Base-by-base conservation (phyloP, 2,113 vertebrate species). In the Macquaria ambigua region DNA sequence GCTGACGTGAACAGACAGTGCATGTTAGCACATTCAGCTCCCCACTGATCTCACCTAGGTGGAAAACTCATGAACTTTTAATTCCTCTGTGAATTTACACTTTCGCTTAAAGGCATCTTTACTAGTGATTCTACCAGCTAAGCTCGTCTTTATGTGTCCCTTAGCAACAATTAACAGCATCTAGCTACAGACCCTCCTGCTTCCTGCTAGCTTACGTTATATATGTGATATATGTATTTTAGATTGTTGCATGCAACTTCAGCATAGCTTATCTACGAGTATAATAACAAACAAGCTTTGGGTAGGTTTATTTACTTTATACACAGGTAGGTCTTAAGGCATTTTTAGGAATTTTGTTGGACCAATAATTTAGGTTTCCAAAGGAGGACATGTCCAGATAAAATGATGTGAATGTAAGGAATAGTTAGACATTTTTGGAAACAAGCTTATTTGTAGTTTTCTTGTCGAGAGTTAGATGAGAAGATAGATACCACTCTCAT, bases 61-160 rank as follows among this genome's bases (percentile, higher is more conserved):
- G 61, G 18, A 63, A 69, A 52, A 63, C 48, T 71, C 56, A 50
- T 12, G 41, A 62, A 52, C 62, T 67, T 75, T 62, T 6, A 34
- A 62, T 67, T 73, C 37, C 28, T 79, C 28, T 46, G 39, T 41
- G 16, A 52, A 46, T 82, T 56, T 21, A n/a, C 2, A 34, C 39
- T 67, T 43, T 71, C 2, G 0, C n/a, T 68, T 25, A 31, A 31
- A 0, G 16, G 39, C 66, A 25, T 72, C 12, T 78, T 74, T 46
- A 50, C 58, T 15, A 41, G 6, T 43, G 31, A 25, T 70, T 80
- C 28, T 4, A 41, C 76, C 41, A 53, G 63, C 64, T 61, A 28
- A 80, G 69, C 74, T 46, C 23, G 50, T 81, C 39, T 74, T 53
- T 39, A 76, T 83, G 28, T 28, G 56, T 74, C 73, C 68, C 81